Evolutionary conservation across 2,888 invertebrate species (phyloP), one percentile per base, ranked within the genome.

Genomic region (Diaperis boleti): DNA sequence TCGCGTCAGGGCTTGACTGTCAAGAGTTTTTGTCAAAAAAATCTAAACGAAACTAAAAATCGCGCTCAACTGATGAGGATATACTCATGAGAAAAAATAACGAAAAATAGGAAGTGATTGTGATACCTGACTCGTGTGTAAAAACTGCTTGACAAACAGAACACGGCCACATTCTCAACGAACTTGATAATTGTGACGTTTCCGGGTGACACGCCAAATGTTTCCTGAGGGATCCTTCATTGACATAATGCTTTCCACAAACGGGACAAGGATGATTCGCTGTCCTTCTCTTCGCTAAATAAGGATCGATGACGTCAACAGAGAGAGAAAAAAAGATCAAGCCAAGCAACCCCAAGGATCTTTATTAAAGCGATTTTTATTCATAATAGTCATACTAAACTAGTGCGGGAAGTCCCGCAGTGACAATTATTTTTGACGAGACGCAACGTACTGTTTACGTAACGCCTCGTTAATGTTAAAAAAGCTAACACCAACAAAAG

Each of bases 241-340:
- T 95, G 73, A 95, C 95, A 83, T 96, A 96, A 83, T 95, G 95
- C 83, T 96, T 96, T 72, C 95, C 95, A 83, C 96, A 96, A 39
- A 96, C 93, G 14, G 95, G 96, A 80, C 96, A 96, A 52, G 95
- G 95, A 82, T 96, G 96, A 83, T 95, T 95, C 74, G 95, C 95
- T 74, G 94, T 94, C 84, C 95, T 87, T 84, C 95, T 89, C 86
- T 95, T 95, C 82, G 94, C 94, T 89, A 93, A 87, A 87, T 92
- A 93, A 85, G 89, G 89, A 85, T 90, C 90, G 81, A 82, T 86
- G 85, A 87, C 83, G 86, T 87, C 83, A 87, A 87, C 81, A 87
- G 86, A 72, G 86, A 84, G 83, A 86, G 86, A 85, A 85, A 85
- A 64, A 64, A 39, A 64, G 79, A 81, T 81, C 78, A 81, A 81